Base-by-base conservation (phyloP, 64 coral and sea anemone genomes). In the Trachythela sp. region DNA sequence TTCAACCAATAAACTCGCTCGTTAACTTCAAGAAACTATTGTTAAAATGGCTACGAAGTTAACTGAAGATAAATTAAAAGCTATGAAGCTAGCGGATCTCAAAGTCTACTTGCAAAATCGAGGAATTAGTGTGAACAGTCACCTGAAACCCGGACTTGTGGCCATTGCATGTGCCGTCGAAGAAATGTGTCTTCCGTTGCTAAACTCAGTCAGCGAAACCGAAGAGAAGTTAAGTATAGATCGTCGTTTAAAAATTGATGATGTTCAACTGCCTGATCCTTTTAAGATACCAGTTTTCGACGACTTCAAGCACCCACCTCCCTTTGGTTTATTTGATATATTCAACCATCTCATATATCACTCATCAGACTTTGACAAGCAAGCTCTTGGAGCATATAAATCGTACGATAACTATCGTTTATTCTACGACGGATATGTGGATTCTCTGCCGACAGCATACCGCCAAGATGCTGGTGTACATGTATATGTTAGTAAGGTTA, bases 331-430 rank as follows among this genome's bases (percentile, higher is more conserved):
- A 17, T 39, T 80, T 36, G 30, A 80, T 18, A 80, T 80, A 6
- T 80, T 80, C 30, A 80, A 80, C 37, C 75, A 80, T 36, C 75
- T 80, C 33, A 80, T 80, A n/a, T 80, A 80, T 30, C 75, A 80
- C 9, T 35, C 75, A 13, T 80, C 75, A 37, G 31, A 2, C 15
- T 80, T 29, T 80, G 75, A 80, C 34, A 80, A 39, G 30, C 75
- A 80, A 80, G 75, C 8, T 39, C 75, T 80, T 39, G 75, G 20
- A 17, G 75, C 75, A 34, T 39, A 80, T 30, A 80, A 35, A 30
- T 80, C 75, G 75, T 80, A 80, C 32, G 75, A 80, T 15, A 30
- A 80, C 37, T 80, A 80, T 29, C 26, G 75, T 30, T 18, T 80
- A 30, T 80, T 37, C 33, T 15, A 37, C 33, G 75, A 80, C 35